Base-by-base conservation (phyloP, 2,113 vertebrate species). In the Xenus cinereus region DNA sequence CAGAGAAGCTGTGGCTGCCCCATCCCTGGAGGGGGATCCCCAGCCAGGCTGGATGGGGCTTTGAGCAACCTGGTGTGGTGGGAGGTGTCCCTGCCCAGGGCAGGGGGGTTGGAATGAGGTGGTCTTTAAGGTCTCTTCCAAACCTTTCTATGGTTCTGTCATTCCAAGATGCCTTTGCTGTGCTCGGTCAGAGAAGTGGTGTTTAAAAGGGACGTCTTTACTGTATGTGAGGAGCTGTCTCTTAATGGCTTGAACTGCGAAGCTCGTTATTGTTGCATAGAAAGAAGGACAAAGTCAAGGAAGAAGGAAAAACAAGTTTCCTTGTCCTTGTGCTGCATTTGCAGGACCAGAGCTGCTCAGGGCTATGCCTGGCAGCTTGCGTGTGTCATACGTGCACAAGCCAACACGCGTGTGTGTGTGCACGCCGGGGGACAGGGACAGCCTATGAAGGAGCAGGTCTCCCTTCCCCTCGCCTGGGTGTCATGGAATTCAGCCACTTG, bases 371-470 rank as follows among this genome's bases (percentile, higher is more conserved):
- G 10, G 37, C 41, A 27, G 64, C 59, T 54, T 54, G 35, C 5
- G 0, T 2, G n/a, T 43, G 79, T 37, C 57, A 4, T 43, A 11
- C 0, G 0, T 43, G 78, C 46, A 5, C 0, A 2, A 26, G 35
- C 19, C 0, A 0, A 13, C 30, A 28, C 2, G 1, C 2, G 39
- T 27, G 60, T 53, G 72, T 21, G 45, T 10, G 45, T 46, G 45
- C 26, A 0, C 0, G 0, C 6, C 0, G 1, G 4, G 66, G 41
- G 26, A 19, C 0, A 0, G 78, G 85, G 54, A 0, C 53, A 26
- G 37, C 1, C 1, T 1, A 3, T 2, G 43, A 72, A 24, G 82
- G 51, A 48, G 48, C 22, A 24, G 48, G 48, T 23, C 48, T 23
- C 57, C 33, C n/a, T 23, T 24, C 57, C 57, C 33, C 14, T 60